Percentiles rank a stretch among this genome's conserved stretches.
These are phyloP conservation scores for Lepetodrilus schrolli DNA, from an alignment of 2,888 invertebrate genomes.

Conservation along the genomic window DNA sequence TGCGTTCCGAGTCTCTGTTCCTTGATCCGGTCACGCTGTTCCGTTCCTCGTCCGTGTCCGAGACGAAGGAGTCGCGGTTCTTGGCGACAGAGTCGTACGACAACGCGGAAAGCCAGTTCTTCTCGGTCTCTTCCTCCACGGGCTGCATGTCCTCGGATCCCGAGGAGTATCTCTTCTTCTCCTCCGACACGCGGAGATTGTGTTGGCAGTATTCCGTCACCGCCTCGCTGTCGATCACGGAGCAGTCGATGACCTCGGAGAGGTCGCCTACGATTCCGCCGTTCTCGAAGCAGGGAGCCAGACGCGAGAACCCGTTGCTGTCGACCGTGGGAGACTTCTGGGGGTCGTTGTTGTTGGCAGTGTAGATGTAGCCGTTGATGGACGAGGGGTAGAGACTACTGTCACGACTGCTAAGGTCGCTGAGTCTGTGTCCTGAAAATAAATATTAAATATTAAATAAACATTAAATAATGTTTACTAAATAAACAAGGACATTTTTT, in stretches of 20 bases:
- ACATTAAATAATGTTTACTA: no score
- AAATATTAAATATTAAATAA: no score
- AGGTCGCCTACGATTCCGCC: slow-evolving; percentile 58
- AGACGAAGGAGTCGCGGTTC: slow-evolving; percentile 48
- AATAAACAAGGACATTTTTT: no score
- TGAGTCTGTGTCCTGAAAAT: slow-evolving; percentile 26
- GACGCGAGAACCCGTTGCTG: background rate
- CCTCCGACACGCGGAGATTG: slow-evolving; percentile 50
- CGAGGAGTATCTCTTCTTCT: slow-evolving; percentile 55
- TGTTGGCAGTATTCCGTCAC: slow-evolving; percentile 67
- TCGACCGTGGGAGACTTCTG: slow-evolving; percentile 14
- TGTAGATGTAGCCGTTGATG: slow-evolving; percentile 38
- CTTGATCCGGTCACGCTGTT: slow-evolving; percentile 17
- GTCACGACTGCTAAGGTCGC: slow-evolving; percentile 23
- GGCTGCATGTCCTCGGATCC: slow-evolving; percentile 51
- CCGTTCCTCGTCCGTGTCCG: slow-evolving; percentile 35
- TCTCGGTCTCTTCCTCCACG: slow-evolving; percentile 42
- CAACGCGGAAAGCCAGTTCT: slow-evolving; percentile 56
- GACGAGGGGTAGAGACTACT: slow-evolving; percentile 32
- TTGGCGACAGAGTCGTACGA: slow-evolving; percentile 59
- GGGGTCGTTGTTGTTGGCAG: slow-evolving; percentile 30
- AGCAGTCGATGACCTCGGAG: slow-evolving; percentile 67
- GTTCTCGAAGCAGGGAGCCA: slow-evolving; percentile 46
- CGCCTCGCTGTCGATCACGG: slow-evolving; percentile 70
- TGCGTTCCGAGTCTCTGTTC: slow-evolving; percentile 47